These are phyloP conservation scores for Dusona sp. DNA, from an alignment of 2,888 invertebrate species.

Conservation along the genomic window DNA sequence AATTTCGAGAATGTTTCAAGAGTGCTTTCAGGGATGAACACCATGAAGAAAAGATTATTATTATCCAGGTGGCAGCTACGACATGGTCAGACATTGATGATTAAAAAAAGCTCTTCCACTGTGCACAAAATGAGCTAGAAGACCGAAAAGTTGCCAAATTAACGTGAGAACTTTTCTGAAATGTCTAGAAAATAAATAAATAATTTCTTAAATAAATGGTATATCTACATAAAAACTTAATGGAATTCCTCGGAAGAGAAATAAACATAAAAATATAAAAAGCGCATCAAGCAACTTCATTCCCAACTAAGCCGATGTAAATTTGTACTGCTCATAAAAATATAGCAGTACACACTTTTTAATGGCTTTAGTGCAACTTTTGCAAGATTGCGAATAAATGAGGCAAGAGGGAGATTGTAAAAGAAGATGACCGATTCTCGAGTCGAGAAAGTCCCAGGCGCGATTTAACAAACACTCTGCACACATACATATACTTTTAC, in stretches of 20 bases:
- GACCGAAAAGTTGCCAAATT: neutral
- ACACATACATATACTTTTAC: neutral
- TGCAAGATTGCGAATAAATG: constrained; percentile 36
- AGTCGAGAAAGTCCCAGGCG: constrained; percentile 23
- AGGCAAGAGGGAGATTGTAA: constrained; percentile 16
- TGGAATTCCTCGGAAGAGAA: neutral
- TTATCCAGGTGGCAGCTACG: constrained; percentile 46
- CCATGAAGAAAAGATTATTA: constrained; percentile 18
- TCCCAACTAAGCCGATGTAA: neutral
- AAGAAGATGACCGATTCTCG: constrained; percentile 56
- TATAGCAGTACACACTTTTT: constrained; percentile 29
- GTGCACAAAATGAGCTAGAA: neutral
- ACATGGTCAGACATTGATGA: constrained; percentile 6
- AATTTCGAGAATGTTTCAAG: constrained; percentile 14
- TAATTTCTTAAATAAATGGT: neutral
- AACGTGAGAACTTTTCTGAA: neutral
- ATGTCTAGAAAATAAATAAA: neutral
- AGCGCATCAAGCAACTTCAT: neutral
- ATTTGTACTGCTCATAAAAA: constrained; percentile 21
- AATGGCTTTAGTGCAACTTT: constrained; percentile 25
- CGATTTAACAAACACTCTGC: constrained; percentile 17
- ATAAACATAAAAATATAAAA: neutral
- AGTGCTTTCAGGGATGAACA: constrained; percentile 34
- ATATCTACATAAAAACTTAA: neutral
- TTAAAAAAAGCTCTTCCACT: neutral